Conservation (phyloP, 2,888 invertebrate genomes). For the Troides aeacus region DNA sequence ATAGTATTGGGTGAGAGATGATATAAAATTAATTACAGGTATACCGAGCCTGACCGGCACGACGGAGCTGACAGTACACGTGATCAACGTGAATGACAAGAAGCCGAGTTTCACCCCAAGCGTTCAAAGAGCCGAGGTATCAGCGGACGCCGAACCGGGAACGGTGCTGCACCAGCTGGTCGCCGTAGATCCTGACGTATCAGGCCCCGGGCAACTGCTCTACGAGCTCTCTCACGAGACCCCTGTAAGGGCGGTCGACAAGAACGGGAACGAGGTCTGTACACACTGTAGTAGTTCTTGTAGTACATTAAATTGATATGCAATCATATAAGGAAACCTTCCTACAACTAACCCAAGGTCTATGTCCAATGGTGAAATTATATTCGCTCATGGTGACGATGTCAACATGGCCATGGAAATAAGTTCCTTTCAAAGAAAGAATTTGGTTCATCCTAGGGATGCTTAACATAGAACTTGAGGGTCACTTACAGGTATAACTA, state of each 20-base stretch:
- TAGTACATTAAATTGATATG: not conserved
- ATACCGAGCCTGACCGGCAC: constrained; percentile 90
- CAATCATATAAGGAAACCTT: too few species aligned
- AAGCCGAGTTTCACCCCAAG: constrained; percentile 89
- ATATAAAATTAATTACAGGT: constrained; percentile 63
- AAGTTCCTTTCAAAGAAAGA: too few species aligned
- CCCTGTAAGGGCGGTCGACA: constrained; percentile 88
- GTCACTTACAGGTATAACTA: too few species aligned
- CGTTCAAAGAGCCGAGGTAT: constrained; percentile 88
- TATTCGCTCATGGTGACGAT: too few species aligned
- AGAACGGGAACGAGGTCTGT: constrained; percentile 87
- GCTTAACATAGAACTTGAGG: too few species aligned
- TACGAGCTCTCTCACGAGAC: constrained; percentile 83
- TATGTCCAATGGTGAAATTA: too few species aligned
- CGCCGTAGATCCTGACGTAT: constrained; percentile 90
- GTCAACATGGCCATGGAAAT: too few species aligned
- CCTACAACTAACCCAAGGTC: too few species aligned
- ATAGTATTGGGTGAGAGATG: too few species aligned
- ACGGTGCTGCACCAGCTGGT: constrained; percentile 85
- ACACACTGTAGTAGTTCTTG: not conserved
- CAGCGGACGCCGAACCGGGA: constrained; percentile 88
- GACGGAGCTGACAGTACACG: constrained; percentile 87
- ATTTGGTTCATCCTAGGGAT: too few species aligned
- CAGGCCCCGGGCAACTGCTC: constrained; percentile 83
- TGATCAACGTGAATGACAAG: constrained; percentile 94